Conservation (phyloP, 1,140 invertebrate species). For the Pemphigus obesinymphae region DNA sequence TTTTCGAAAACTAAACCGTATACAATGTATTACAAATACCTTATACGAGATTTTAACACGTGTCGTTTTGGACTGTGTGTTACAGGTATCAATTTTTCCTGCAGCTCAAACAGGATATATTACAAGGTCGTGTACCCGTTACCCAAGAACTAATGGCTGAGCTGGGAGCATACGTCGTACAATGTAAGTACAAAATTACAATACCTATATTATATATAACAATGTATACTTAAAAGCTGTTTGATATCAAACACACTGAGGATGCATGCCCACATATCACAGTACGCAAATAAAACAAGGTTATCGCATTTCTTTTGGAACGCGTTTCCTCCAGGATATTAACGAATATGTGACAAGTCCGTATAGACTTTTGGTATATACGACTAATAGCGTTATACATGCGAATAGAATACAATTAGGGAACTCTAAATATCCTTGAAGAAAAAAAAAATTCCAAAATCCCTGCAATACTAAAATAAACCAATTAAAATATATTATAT, state of each 20-base stretch:
- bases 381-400: too few species aligned
- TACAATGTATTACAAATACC: too few species aligned
- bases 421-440: too few species aligned
- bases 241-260: background rate
- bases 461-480: too few species aligned
- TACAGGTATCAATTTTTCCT: conserved; percentile 92
- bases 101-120: conserved; percentile 91
- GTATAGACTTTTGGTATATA: too few species aligned
- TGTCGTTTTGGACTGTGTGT: too few species aligned
- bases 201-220: background rate
- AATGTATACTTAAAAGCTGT: background rate
- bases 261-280: background rate
- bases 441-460: too few species aligned
- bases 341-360: too few species aligned
- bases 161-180: conserved; percentile 86
- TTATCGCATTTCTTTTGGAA: background rate
- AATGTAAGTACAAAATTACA: conserved; percentile 72
- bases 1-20: too few species aligned
- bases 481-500: too few species aligned
- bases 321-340: background rate
- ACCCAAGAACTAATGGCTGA: conserved; percentile 85
- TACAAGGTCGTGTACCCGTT: conserved; percentile 82
- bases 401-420: too few species aligned
- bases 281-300: background rate
- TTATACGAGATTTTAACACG: too few species aligned